phyloP scores from a whole-genome alignment of 2,888 invertebrate species.

The Tenthredo mesomela region DNA sequence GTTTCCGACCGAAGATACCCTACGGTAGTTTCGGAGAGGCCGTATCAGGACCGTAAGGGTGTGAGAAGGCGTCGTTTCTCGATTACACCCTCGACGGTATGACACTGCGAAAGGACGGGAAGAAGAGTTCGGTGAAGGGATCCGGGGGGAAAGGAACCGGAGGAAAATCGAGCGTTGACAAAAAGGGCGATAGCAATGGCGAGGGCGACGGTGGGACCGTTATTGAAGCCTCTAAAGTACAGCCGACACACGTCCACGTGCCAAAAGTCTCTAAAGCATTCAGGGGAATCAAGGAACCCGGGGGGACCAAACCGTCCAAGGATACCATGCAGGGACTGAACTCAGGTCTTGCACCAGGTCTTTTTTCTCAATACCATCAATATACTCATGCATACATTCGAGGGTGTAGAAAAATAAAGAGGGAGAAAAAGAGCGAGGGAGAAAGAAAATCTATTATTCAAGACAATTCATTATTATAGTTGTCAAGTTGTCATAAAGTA shows the following conservation, averaged over 20 bases:
- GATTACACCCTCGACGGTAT: conserved; percentile 19
- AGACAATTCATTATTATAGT: background rate
- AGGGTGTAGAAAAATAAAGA: background rate
- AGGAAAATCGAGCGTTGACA: conserved; percentile 12
- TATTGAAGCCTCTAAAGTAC: conserved; percentile 7
- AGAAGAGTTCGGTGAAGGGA: conserved; percentile 27
- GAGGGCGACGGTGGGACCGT: background rate
- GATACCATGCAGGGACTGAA: background rate
- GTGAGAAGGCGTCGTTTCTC: background rate
- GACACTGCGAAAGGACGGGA: conserved; percentile 39
- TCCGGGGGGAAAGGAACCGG: background rate
- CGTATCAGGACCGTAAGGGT: conserved; percentile 1
- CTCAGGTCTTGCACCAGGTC: conserved; percentile 10
- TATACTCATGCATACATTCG: background rate
- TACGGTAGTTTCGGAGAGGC: conserved; percentile 2
- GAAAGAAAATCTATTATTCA: no score
- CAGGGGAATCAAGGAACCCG: conserved; percentile 6
- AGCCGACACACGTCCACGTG: background rate
- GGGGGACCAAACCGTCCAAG: background rate
- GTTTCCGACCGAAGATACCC: background rate
- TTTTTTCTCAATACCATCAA: background rate
- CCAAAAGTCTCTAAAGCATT: conserved; percentile 8
- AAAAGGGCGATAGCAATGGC: background rate
- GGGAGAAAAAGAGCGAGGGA: conserved; percentile 1
- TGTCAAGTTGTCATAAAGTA: background rate